Evolutionary conservation across 1,140 invertebrate genomes (phyloP), one percentile per base, ranked within the genome.

Genomic region (Nomia melanderi): DNA sequence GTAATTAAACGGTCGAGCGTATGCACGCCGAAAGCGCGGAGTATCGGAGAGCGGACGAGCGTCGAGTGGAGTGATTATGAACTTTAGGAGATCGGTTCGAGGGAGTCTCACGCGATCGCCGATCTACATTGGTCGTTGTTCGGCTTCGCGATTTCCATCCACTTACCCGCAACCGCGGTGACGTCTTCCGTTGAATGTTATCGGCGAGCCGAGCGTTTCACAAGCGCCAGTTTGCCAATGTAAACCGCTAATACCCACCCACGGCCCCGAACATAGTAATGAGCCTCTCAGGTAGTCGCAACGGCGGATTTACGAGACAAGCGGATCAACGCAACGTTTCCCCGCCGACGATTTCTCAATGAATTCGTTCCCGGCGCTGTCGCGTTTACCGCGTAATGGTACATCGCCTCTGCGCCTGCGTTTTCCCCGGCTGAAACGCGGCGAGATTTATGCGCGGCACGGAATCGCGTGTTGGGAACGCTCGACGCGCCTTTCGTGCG

Each of bases 231-330:
- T 66, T 62, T 50, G 50, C 54, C 39, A 44, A 39, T n/a, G 25
- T 36, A 33, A 23, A 44, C 50, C n/a, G 79, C 29, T 70, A 78
- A 83, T 76, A 78, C 44, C 75, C 76, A 72, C 75, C 81, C 76
- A 82, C 81, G 69, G 39, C 54, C n/a, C 62, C 59, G 57, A 36
- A 31, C 53, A 31, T 27, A n/a, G 62, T 82, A 83, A 83, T 59
- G 56, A 78, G 70, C 41, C 70, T 44, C 27, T 41, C 41, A n/a
- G 41, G 36, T 59, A 69, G 59, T 44, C 63, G 72, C 50, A 50
- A 53, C 25, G n/a, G 4, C 7, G 53, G 73, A 69, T 75, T 67
- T 75, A 69, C 53, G 73, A 75, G 73, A 59, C 64, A 57, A 73
- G 63, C 47, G 31, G 73, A 41, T 59, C 39, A 17, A 47, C 27